phyloP scores from a whole-genome alignment of 2,888 invertebrate genomes.

The Mantis religiosa region DNA sequence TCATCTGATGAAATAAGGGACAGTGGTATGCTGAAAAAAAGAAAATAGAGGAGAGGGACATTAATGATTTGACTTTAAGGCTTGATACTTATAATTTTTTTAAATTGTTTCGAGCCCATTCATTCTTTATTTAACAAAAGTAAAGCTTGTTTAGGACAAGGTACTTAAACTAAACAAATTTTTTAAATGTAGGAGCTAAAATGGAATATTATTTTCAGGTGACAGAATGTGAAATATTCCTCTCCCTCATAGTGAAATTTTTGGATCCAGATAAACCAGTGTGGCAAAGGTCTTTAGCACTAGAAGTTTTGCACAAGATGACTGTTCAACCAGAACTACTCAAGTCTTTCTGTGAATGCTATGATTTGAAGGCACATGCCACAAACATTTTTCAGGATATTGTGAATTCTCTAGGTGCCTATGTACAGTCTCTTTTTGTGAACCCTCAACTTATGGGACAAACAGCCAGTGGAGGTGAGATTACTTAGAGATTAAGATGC shows the following conservation, averaged over 20 bases:
- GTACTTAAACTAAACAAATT: too few relatives aligned
- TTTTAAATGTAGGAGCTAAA: neutral
- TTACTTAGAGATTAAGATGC: neutral
- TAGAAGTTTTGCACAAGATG: constrained; percentile 95
- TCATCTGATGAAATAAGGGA: too few relatives aligned
- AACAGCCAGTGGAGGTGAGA: constrained; percentile 35
- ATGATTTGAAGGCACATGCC: constrained; percentile 91
- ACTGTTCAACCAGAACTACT: constrained; percentile 82
- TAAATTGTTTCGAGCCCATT: neutral
- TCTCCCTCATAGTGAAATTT: constrained; percentile 94
- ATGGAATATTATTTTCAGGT: constrained; percentile 52
- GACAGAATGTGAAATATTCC: constrained; percentile 97
- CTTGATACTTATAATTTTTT: too few relatives aligned
- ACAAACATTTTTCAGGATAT: constrained; percentile 93
- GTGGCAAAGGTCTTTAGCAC: constrained; percentile 92
- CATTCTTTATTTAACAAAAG: neutral
- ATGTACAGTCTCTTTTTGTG: constrained; percentile 87
- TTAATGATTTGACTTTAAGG: too few relatives aligned
- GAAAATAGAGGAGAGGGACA: too few relatives aligned
- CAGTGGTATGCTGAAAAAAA: too few relatives aligned
- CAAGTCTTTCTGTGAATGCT: constrained; percentile 89
- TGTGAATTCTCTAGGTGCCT: constrained; percentile 87
- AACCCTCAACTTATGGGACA: constrained; percentile 63
- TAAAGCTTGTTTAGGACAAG: neutral
- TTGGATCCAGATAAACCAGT: constrained; percentile 93